Percentiles rank a stretch among this genome's conserved stretches.
Evolutionary conservation across 2,888 invertebrate species (phyloP).

Genomic region (Tubulanus polymorphus): DNA sequence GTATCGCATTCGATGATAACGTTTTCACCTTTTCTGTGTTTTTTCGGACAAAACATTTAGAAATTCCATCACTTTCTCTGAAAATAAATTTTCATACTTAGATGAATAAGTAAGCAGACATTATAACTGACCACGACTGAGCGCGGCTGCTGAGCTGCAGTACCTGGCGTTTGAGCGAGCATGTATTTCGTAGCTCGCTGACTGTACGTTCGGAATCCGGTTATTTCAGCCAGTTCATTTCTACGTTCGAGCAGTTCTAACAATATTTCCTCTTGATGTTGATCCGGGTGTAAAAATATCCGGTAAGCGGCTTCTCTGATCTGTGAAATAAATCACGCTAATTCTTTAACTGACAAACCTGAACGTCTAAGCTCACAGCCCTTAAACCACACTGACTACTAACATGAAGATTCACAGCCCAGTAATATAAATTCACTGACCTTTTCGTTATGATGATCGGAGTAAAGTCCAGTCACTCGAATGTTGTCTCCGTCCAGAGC

Average conservation of each 20-base stretch:
- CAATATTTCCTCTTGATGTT: constrained; percentile 71
- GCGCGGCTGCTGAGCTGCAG: constrained; percentile 16
- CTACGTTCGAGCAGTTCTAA: constrained; percentile 69
- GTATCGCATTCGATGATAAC: not conserved
- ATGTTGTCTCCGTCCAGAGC: constrained; percentile 63
- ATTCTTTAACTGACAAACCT: too few species aligned
- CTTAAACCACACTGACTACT: too few species aligned
- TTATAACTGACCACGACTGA: too few species aligned
- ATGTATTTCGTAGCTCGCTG: constrained; percentile 86
- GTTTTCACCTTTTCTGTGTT: constrained; percentile 56
- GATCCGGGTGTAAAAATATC: constrained; percentile 76
- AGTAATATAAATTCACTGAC: too few species aligned
- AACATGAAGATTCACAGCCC: too few species aligned
- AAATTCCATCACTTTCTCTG: constrained; percentile 71
- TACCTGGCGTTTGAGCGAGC: constrained; percentile 72
- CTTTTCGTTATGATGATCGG: constrained; percentile 73
- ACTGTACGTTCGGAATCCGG: constrained; percentile 85
- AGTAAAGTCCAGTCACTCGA: constrained; percentile 74
- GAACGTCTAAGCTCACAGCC: not conserved
- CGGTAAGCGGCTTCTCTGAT: constrained; percentile 81
- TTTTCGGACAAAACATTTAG: constrained; percentile 71
- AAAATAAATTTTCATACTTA: constrained; percentile 13
- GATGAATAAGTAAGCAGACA: too few species aligned
- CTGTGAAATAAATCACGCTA: constrained; percentile 19
- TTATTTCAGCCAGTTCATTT: constrained; percentile 75